Evolutionary conservation across 2,797 vertebrate species (phyloP).

Genomic region (Sebastolobus alascanus): DNA sequence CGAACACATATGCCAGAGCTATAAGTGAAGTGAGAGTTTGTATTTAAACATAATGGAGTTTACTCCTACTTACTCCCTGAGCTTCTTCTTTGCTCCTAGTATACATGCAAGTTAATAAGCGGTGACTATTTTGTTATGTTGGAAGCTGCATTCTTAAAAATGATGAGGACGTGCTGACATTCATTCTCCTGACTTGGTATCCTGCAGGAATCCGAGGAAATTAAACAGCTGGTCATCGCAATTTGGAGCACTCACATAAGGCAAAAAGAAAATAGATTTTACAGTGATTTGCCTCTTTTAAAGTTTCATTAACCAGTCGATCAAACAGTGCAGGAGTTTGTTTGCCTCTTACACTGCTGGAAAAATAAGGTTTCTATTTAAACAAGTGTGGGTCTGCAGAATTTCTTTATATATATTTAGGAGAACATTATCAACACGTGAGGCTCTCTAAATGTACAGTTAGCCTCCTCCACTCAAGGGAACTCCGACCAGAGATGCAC

Average conservation of each 20-base stretch:
- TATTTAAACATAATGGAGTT: background rate
- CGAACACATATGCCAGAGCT: background rate
- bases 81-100: background rate
- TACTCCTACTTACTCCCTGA: background rate
- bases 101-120: background rate
- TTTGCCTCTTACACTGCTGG: background rate
- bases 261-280: conserved; percentile 19
- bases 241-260: conserved; percentile 5
- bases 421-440: conserved; percentile 1
- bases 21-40: background rate
- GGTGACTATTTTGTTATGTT: background rate
- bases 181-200: conserved; percentile 1
- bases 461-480: background rate
- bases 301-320: background rate
- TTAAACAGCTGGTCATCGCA: conserved; percentile 12
- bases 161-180: background rate
- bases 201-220: conserved; percentile 24
- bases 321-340: background rate
- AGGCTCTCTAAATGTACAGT: background rate
- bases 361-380: background rate
- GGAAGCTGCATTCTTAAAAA: background rate
- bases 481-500: conserved; percentile 10
- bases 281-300: conserved; percentile 20
- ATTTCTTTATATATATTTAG: background rate
- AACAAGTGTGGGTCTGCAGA: background rate